A percentile compares a stretch with the other conserved stretches of the same genome.
phyloP scores from a whole-genome alignment of 2,113 vertebrate genomes.

The Podarcis muralis region DNA sequence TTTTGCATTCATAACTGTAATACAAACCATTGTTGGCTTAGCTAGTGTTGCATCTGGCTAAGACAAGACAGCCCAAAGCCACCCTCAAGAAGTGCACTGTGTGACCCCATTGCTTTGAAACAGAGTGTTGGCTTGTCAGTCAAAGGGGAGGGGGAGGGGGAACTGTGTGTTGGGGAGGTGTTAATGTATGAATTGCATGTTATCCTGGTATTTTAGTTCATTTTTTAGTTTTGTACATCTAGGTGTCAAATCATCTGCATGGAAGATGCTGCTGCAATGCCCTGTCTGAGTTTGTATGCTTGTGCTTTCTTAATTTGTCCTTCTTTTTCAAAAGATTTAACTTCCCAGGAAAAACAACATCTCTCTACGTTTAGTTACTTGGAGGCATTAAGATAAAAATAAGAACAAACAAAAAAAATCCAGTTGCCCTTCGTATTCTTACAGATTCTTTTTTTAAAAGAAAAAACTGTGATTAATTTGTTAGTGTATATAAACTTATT shows the following conservation, averaged over 20 bases:
- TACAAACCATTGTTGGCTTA: slow-evolving; percentile 45
- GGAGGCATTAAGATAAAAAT: slow-evolving; percentile 66
- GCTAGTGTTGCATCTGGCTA: slow-evolving; percentile 47
- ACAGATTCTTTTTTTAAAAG: slow-evolving; percentile 62
- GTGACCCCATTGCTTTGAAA: slow-evolving; percentile 53
- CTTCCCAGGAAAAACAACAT: slow-evolving; percentile 61
- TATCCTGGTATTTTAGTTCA: slow-evolving; percentile 62
- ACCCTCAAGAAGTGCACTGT: slow-evolving; percentile 42
- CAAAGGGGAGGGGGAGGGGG: slow-evolving; percentile 43
- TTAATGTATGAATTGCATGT: slow-evolving; percentile 73
- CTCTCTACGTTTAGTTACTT: slow-evolving; percentile 64
- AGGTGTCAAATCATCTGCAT: slow-evolving; percentile 80
- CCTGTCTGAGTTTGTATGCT: slow-evolving; percentile 73
- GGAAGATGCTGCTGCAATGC: slow-evolving; percentile 76
- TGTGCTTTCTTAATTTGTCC: slow-evolving; percentile 76
- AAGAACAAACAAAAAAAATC: slow-evolving; percentile 3
- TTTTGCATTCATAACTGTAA: slow-evolving; percentile 29
- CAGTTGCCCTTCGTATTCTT: slow-evolving; percentile 73
- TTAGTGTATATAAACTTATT: slow-evolving; percentile 85
- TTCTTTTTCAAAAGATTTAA: slow-evolving; percentile 65
- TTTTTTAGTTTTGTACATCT: slow-evolving; percentile 72
- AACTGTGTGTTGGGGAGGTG: slow-evolving; percentile 54
- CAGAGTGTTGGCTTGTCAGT: neutral
- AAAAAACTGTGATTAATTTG: slow-evolving; percentile 76
- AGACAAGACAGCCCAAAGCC: slow-evolving; percentile 73